These are phyloP conservation scores for Halisarca cf. caerulea DNA, from an alignment of 37 sponge, comb jelly and placozoan genomes.

Conservation along the genomic window DNA sequence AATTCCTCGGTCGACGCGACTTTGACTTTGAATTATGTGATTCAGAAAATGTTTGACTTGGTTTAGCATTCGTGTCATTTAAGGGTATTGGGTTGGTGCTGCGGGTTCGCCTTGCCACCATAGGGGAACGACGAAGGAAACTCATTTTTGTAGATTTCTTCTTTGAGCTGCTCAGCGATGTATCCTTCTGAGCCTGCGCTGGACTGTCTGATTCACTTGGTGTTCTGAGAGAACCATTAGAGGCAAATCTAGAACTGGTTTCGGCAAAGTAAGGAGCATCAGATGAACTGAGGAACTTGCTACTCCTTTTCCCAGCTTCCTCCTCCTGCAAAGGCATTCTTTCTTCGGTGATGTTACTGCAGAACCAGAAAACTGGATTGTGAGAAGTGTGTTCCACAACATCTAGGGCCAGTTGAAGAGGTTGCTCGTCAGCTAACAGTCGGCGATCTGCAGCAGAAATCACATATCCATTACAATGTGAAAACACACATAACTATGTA, in stretches of 20 bases:
- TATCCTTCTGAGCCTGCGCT: no score
- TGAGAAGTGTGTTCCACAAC: conserved; percentile 11
- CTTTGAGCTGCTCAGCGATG: neutral
- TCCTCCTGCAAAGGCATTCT: neutral
- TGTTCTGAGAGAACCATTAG: neutral
- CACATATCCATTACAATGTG: no score
- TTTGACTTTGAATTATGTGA: neutral
- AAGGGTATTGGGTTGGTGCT: neutral
- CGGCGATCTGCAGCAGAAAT: neutral
- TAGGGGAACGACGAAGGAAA: neutral
- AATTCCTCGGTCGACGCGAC: neutral
- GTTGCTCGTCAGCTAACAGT: conserved; percentile 14
- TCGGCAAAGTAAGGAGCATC: neutral
- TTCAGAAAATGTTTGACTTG: neutral
- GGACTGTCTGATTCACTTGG: no score
- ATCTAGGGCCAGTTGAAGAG: conserved; percentile 17
- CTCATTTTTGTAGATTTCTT: neutral
- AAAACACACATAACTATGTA: no score
- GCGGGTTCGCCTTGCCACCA: neutral
- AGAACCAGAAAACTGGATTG: conserved; percentile 1
- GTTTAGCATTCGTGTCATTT: neutral
- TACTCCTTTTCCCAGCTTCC: neutral
- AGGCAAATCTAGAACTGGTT: no score
- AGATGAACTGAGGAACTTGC: neutral
- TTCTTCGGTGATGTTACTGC: neutral